A percentile compares a stretch with the other conserved stretches of the same genome.
phyloP scores from a whole-genome alignment of 2,888 invertebrate species.

The Heliconius aoede region DNA sequence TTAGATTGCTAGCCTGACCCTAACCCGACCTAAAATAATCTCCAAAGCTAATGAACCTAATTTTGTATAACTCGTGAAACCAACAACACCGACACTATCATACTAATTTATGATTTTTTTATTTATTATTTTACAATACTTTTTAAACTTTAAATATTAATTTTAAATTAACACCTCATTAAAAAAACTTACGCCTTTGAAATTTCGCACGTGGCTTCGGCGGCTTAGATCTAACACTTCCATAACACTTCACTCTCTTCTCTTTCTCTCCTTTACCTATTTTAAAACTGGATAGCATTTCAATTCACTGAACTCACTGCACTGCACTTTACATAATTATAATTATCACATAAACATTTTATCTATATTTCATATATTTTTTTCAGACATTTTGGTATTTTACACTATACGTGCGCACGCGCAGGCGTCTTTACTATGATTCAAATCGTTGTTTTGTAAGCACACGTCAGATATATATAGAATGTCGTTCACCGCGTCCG shows the following conservation, averaged over 20 bases:
- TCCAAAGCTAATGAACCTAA: background rate
- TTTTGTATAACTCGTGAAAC: background rate
- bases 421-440: slow-evolving; percentile 51
- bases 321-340: slow-evolving; percentile 45
- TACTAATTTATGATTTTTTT: background rate
- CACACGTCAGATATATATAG: slow-evolving; percentile 75
- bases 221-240: slow-evolving; percentile 80
- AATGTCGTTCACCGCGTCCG: slow-evolving; percentile 69
- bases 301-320: slow-evolving; percentile 52
- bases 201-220: slow-evolving; percentile 60
- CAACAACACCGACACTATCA: background rate
- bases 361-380: slow-evolving; percentile 1
- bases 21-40: background rate
- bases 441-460: slow-evolving; percentile 68
- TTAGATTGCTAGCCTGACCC: too few relatives aligned
- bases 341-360: background rate
- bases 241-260: slow-evolving; percentile 75
- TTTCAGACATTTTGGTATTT: slow-evolving; percentile 27
- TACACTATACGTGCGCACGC: slow-evolving; percentile 62
- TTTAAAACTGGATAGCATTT: slow-evolving; percentile 85
- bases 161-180: slow-evolving; percentile 66
- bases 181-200: slow-evolving; percentile 54
- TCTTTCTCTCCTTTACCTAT: slow-evolving; percentile 80
- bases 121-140: background rate
- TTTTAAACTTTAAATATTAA: background rate